These are phyloP conservation scores for Carollia perspicillata DNA, from an alignment of 2,113 vertebrate species.

Conservation along the genomic window DNA sequence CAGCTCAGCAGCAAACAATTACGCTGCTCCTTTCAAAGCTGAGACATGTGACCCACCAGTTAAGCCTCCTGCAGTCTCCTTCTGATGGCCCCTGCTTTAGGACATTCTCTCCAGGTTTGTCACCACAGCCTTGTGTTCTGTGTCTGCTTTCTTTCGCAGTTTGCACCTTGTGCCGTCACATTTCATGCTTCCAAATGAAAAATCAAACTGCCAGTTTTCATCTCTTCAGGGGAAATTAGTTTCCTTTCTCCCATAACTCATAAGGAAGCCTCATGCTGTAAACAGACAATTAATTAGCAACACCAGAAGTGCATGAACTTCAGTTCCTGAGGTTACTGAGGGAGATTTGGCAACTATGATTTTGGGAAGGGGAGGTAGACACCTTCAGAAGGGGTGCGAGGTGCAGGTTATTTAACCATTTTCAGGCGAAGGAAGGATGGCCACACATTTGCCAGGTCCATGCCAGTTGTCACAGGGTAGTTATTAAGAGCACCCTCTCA, in stretches of 20 bases:
- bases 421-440: not conserved
- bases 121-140: not conserved
- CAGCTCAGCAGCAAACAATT: not conserved
- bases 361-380: not conserved
- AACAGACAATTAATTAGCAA: slow-evolving; percentile 48
- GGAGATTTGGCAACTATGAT: not conserved
- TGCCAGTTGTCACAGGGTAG: fast-evolving
- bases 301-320: slow-evolving; percentile 29
- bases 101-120: not conserved
- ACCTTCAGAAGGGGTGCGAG: not conserved
- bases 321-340: not conserved
- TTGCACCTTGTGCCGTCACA: not conserved
- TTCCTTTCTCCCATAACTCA: slow-evolving; percentile 74
- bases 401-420: not conserved
- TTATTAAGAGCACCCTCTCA: not conserved
- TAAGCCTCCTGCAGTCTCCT: fast-evolving
- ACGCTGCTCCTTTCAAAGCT: not conserved
- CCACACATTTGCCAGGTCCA: not conserved
- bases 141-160: not conserved
- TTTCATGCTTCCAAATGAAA: slow-evolving; percentile 43
- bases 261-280: not conserved
- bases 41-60: not conserved
- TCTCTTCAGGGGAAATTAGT: slow-evolving; percentile 51
- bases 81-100: not conserved
- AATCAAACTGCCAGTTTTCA: slow-evolving; percentile 43